Percentiles rank a stretch among this genome's conserved stretches.
Conservation (phyloP, 2,113 vertebrate species). For the Tursiops truncatus region DNA sequence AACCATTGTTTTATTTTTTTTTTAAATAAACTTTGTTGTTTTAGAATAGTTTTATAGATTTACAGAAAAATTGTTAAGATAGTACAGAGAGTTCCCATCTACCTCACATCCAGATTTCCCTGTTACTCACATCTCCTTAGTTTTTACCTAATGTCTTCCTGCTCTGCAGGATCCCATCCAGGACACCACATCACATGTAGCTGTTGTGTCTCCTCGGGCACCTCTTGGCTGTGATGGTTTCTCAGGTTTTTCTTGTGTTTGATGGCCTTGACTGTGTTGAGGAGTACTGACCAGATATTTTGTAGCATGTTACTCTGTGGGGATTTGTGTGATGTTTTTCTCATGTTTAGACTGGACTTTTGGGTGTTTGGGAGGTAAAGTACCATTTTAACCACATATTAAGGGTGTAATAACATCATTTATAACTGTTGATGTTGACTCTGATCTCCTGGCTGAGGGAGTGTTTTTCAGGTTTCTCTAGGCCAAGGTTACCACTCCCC, state of each 20-base stretch:
- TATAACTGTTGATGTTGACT: background rate
- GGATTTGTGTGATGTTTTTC: background rate
- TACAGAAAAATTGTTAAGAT: background rate
- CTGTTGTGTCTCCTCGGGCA: background rate
- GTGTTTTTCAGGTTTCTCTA: background rate
- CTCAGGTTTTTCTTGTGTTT: background rate
- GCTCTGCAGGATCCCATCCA: background rate
- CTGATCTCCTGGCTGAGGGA: background rate
- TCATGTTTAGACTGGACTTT: background rate
- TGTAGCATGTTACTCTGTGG: background rate
- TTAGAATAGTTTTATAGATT: background rate
- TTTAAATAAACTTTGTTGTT: background rate
- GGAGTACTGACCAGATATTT: background rate
- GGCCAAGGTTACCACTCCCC: background rate
- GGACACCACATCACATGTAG: background rate
- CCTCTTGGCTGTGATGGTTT: background rate
- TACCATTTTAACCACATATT: background rate
- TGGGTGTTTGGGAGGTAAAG: background rate
- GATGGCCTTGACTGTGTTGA: background rate
- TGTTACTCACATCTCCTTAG: background rate
- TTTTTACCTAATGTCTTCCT: background rate
- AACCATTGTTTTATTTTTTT: background rate
- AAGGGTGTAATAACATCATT: background rate
- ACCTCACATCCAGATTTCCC: background rate
- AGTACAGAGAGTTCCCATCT: background rate